Conservation (phyloP, 2,113 vertebrate genomes). For the Psammodynastes pulverulentus region DNA sequence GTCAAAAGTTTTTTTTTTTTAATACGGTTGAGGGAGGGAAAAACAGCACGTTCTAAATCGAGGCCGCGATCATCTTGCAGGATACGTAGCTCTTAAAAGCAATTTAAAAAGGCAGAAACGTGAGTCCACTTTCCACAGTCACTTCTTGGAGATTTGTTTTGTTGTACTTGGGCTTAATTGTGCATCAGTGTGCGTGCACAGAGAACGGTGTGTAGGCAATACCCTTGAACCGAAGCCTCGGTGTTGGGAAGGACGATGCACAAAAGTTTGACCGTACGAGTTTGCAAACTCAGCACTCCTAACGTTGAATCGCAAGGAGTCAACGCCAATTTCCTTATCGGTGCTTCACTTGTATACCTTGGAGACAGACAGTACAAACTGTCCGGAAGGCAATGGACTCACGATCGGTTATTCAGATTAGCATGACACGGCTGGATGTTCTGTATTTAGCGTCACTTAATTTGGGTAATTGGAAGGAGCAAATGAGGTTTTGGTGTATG, state of each 20-base stretch:
- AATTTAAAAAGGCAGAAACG: constrained; percentile 12
- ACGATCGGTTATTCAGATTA: constrained; percentile 38
- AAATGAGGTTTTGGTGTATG: constrained; percentile 5
- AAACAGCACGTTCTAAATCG: constrained; percentile 28
- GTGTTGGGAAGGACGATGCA: constrained; percentile 29
- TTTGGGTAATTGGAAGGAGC: constrained; percentile 25
- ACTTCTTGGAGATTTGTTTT: constrained; percentile 38
- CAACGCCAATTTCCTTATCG: constrained; percentile 5
- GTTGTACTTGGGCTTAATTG: constrained; percentile 23
- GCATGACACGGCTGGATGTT: constrained; percentile 35
- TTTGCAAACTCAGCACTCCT: background rate
- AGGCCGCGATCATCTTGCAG: constrained; percentile 18
- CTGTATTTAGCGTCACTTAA: constrained; percentile 36
- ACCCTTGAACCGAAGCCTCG: constrained; percentile 26
- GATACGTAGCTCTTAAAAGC: constrained; percentile 29
- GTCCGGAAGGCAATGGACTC: constrained; percentile 10
- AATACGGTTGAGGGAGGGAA: background rate
- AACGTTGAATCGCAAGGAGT: constrained; percentile 16
- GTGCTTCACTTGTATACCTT: constrained; percentile 13
- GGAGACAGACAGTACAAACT: background rate
- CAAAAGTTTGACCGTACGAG: background rate
- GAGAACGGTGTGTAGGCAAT: constrained; percentile 36
- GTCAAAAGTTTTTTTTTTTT: constrained; percentile 38
- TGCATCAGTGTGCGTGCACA: background rate
- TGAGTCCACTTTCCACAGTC: background rate